Conservation (phyloP, 2,113 vertebrate genomes). For the Parotia lawesii region DNA sequence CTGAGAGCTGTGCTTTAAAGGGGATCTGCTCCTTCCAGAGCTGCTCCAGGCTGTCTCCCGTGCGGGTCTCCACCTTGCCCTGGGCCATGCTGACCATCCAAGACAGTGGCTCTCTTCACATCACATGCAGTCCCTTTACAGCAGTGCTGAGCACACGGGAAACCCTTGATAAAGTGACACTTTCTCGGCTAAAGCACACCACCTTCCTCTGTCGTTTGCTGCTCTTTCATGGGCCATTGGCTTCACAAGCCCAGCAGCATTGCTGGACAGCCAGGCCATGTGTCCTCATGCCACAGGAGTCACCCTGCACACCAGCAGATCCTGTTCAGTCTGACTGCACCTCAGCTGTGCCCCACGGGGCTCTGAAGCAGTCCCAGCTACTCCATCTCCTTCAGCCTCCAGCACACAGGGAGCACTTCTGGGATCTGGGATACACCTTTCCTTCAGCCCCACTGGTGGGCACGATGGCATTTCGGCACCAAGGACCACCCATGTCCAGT, state of each 20-base stretch:
- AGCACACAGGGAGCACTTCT: neutral
- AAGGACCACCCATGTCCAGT: neutral
- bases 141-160: neutral
- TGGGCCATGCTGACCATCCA: neutral
- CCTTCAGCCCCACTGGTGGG: neutral
- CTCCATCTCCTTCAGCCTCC: neutral
- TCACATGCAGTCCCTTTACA: accelerated
- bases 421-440: neutral
- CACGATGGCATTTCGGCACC: accelerated
- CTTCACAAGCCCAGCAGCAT: neutral
- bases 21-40: neutral
- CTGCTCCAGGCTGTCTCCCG: neutral
- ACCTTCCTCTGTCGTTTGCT: neutral
- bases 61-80: neutral
- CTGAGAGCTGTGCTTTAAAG: neutral
- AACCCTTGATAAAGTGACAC: neutral
- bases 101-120: neutral
- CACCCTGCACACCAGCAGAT: neutral
- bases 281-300: neutral
- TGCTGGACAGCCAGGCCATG: neutral
- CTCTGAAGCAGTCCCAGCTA: neutral
- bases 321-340: neutral
- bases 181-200: neutral
- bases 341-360: neutral
- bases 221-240: neutral